phyloP scores from a whole-genome alignment of 2,113 vertebrate genomes.

The Eonycteris spelaea region DNA sequence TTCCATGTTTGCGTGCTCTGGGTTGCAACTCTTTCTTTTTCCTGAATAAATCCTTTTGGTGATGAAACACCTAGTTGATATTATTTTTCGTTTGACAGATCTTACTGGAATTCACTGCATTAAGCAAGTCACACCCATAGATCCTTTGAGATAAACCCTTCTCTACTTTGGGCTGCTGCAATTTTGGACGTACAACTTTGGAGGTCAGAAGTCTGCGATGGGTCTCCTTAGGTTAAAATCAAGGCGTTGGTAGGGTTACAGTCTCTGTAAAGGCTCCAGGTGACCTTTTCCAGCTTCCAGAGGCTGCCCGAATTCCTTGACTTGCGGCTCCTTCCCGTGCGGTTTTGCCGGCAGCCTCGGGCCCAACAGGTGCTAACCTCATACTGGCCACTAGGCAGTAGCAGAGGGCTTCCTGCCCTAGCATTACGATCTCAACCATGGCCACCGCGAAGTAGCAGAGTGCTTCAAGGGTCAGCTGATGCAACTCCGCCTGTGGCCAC shows the following conservation, averaged over 20 bases:
- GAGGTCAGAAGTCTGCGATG: background rate
- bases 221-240: background rate
- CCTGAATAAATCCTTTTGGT: no score
- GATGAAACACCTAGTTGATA: no score
- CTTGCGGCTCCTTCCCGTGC: background rate
- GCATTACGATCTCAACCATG: background rate
- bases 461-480: fast-evolving
- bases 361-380: background rate
- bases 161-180: background rate
- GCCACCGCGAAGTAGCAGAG: background rate
- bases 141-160: background rate
- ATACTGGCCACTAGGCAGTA: background rate
- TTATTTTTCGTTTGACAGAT: no score
- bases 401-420: background rate
- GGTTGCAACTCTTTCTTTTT: no score
- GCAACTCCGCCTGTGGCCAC: background rate
- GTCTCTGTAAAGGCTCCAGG: background rate
- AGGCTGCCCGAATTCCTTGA: background rate
- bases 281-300: background rate
- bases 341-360: background rate
- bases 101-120: background rate
- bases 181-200: background rate
- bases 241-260: background rate
- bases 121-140: background rate
- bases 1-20: no score